Percentiles rank a stretch among this genome's conserved stretches.
Evolutionary conservation across 2,797 vertebrate species (phyloP).

Genomic region (Sebastes diploproa): DNA sequence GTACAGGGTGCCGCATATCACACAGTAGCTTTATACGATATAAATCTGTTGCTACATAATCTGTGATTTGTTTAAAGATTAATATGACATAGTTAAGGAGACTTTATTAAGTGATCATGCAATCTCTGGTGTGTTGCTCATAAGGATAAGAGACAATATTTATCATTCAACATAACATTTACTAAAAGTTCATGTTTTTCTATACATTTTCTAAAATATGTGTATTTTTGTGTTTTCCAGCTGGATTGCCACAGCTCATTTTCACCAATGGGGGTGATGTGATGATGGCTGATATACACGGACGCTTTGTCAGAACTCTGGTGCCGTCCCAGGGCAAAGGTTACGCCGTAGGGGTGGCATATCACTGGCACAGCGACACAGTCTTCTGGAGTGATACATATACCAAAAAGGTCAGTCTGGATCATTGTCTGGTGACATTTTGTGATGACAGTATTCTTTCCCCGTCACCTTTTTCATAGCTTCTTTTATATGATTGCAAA

Average conservation of each 20-base stretch:
- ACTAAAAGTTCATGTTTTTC: not conserved
- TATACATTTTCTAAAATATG: not conserved
- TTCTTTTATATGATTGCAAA: not conserved
- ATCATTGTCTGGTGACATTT: not conserved
- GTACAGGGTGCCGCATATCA: slow-evolving; percentile 42
- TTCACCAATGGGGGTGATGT: slow-evolving; percentile 80
- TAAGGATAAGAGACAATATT: not conserved
- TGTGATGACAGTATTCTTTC: not conserved
- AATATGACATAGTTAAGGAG: not conserved
- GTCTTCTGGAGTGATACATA: slow-evolving; percentile 82
- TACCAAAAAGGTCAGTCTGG: slow-evolving; percentile 72
- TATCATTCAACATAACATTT: not conserved
- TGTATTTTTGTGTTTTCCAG: slow-evolving; percentile 46
- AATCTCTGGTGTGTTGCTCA: not conserved
- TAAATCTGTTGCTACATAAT: not conserved
- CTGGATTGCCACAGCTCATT: slow-evolving; percentile 78
- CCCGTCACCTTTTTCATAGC: not conserved
- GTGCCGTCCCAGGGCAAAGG: slow-evolving; percentile 77
- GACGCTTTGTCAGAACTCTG: slow-evolving; percentile 71
- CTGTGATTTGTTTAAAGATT: not conserved
- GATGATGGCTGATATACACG: slow-evolving; percentile 81
- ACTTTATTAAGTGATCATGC: not conserved
- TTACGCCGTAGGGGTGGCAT: slow-evolving; percentile 75
- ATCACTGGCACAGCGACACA: slow-evolving; percentile 61
- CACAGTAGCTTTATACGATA: not conserved